A percentile compares a stretch with the other conserved stretches of the same genome.
These are phyloP conservation scores for Megastigmus dorsalis DNA, from an alignment of 2,888 invertebrate genomes.

Conservation along the genomic window DNA sequence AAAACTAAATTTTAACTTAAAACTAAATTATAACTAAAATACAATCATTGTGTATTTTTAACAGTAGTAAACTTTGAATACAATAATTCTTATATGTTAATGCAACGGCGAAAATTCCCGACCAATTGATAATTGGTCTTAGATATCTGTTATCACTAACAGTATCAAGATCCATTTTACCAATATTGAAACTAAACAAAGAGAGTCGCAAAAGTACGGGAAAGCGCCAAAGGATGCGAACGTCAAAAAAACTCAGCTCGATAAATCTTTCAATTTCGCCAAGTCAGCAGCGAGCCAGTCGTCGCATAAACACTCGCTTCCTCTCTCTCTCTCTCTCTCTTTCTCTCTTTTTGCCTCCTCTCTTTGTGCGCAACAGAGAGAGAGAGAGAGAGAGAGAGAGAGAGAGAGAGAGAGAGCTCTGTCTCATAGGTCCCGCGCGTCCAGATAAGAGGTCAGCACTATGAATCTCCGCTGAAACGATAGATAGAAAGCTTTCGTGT, in stretches of 20 bases:
- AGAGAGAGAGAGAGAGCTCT: not conserved
- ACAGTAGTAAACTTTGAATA: too few relatives aligned
- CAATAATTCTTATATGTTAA: not conserved
- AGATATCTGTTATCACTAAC: too few relatives aligned
- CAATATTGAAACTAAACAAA: too few relatives aligned
- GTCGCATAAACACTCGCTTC: not conserved
- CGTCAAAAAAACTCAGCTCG: not conserved
- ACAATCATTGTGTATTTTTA: too few relatives aligned
- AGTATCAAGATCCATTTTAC: too few relatives aligned
- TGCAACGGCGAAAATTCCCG: not conserved
- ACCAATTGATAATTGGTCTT: too few relatives aligned
- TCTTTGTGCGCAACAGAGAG: too few relatives aligned
- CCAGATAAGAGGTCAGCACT: slow-evolving; percentile 13
- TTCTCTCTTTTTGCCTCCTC: too few relatives aligned
- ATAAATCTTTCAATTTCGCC: not conserved
- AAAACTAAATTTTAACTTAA: too few relatives aligned
- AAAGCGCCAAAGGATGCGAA: too few relatives aligned
- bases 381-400: not conserved
- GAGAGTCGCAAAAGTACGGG: too few relatives aligned
- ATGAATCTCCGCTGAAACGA: slow-evolving; percentile 26
- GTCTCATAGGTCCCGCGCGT: not conserved
- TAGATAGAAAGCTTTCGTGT: slow-evolving; percentile 9
- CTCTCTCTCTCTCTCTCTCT: not conserved
- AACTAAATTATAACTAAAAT: too few relatives aligned
- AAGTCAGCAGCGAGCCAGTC: not conserved